Conservation (phyloP, 2,797 vertebrate species). For the Catharus ustulatus region DNA sequence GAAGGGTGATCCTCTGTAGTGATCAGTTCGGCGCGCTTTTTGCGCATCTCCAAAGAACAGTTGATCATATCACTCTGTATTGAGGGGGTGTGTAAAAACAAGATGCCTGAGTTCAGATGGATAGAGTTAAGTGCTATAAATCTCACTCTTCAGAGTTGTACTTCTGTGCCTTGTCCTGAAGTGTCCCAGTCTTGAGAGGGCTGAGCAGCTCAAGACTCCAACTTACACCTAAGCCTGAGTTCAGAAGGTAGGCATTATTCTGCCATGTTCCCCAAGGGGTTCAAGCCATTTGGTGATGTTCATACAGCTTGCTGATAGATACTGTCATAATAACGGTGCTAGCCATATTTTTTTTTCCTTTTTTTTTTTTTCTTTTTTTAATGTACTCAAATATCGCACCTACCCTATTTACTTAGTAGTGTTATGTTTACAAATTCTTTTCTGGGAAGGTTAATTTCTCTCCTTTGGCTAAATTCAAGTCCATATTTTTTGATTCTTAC, state of each 20-base stretch:
- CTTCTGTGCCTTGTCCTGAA: slow-evolving; percentile 74
- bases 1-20: neutral
- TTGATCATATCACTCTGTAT: neutral
- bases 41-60: neutral
- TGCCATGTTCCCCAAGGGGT: slow-evolving; percentile 63
- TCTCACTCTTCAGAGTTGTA: slow-evolving; percentile 74
- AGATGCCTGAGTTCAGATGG: slow-evolving; percentile 61
- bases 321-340: slow-evolving; percentile 4
- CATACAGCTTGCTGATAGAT: slow-evolving; percentile 42
- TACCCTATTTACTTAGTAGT: neutral
- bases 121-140: slow-evolving; percentile 73
- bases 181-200: slow-evolving; percentile 74
- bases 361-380: neutral
- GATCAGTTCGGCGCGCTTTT: neutral
- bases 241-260: slow-evolving; percentile 71
- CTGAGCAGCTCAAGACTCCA: slow-evolving; percentile 72
- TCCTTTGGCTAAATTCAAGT: slow-evolving; percentile 4
- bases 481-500: neutral
- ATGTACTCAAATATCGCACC: neutral
- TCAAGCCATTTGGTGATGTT: slow-evolving; percentile 64
- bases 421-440: neutral
- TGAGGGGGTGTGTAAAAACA: slow-evolving; percentile 47
- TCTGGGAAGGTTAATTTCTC: neutral
- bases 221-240: slow-evolving; percentile 68
- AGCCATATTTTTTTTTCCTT: neutral